These are phyloP conservation scores for Fringilla coelebs DNA, from an alignment of 2,797 vertebrate genomes.

Conservation along the genomic window DNA sequence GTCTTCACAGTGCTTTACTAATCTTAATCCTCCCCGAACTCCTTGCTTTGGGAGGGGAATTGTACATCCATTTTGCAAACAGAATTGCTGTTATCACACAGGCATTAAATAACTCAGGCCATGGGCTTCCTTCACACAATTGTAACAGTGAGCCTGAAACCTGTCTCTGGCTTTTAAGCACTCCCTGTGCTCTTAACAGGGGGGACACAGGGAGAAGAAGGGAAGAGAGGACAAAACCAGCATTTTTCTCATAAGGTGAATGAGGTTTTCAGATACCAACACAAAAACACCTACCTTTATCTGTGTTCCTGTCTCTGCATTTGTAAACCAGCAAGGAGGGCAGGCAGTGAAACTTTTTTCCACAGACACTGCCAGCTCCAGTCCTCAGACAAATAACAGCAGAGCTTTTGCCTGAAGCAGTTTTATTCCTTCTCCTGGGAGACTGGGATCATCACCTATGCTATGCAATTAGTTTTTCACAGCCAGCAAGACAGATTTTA, in stretches of 20 bases:
- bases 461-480: constrained; percentile 68
- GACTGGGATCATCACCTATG: constrained; percentile 65
- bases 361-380: constrained; percentile 51
- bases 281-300: neutral
- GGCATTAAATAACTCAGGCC: neutral
- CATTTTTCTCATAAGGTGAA: neutral
- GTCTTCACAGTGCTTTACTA: neutral
- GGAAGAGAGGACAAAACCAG: neutral
- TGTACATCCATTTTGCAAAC: neutral
- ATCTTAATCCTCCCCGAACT: neutral
- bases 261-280: neutral
- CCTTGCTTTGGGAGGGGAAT: neutral
- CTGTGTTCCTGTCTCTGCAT: constrained; percentile 7
- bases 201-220: accelerated
- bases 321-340: constrained; percentile 49
- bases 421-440: constrained; percentile 69
- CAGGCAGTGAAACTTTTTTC: constrained; percentile 45
- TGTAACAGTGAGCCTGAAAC: neutral
- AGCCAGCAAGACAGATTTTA: constrained; percentile 68
- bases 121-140: neutral
- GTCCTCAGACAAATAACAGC: constrained; percentile 60
- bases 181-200: neutral
- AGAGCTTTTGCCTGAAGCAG: constrained; percentile 40
- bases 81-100: neutral
- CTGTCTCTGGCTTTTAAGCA: neutral